Conservation (phyloP, 2,888 invertebrate species). For the Chaetoderma sp. region DNA sequence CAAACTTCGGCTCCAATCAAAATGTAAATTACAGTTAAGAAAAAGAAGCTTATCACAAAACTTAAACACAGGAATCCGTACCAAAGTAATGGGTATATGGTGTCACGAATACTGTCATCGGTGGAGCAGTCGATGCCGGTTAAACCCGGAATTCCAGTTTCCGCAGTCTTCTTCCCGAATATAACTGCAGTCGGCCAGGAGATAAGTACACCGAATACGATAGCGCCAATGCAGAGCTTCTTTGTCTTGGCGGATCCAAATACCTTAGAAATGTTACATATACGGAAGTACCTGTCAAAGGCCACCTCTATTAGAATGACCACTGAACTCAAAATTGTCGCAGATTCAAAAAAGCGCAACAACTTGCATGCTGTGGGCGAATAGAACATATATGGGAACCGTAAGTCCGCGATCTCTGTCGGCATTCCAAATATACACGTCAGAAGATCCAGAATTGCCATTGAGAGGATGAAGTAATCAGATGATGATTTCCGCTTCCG, state of each 20-base stretch:
- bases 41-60: slow-evolving; percentile 50
- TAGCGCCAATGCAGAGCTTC: slow-evolving; percentile 47
- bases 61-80: slow-evolving; percentile 55
- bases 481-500: slow-evolving; percentile 52
- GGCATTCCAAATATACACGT: slow-evolving; percentile 61
- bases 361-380: slow-evolving; percentile 56
- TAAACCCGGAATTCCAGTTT: slow-evolving; percentile 37
- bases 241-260: slow-evolving; percentile 49
- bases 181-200: slow-evolving; percentile 57
- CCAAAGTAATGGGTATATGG: slow-evolving; percentile 54
- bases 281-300: slow-evolving; percentile 55
- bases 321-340: slow-evolving; percentile 58
- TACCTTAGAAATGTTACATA: slow-evolving; percentile 55
- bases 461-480: slow-evolving; percentile 57
- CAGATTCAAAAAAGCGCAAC: slow-evolving; percentile 54
- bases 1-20: slow-evolving; percentile 54
- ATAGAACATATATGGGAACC: slow-evolving; percentile 58
- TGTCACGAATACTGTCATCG: slow-evolving; percentile 50
- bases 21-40: slow-evolving; percentile 55
- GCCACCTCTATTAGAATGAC: slow-evolving; percentile 55
- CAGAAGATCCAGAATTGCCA: slow-evolving; percentile 57
- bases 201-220: slow-evolving; percentile 47
- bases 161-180: slow-evolving; percentile 50
- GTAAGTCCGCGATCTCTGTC: slow-evolving; percentile 58
- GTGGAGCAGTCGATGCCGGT: slow-evolving; percentile 58